Base-by-base conservation (phyloP, 2,888 invertebrate species). In the Piscicola geometra region DNA sequence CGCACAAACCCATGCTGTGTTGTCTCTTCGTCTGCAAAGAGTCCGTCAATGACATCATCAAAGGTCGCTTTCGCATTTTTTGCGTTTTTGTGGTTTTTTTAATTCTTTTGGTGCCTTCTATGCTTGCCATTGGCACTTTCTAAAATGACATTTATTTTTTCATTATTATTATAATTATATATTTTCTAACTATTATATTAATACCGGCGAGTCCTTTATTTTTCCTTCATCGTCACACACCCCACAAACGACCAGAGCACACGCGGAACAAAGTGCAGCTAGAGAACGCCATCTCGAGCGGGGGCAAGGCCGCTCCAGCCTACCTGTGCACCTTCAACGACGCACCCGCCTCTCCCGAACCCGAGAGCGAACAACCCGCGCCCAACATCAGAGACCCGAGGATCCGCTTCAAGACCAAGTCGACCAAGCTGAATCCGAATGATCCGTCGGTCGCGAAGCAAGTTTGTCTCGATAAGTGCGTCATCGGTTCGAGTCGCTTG, bases 281-380 rank as follows among this genome's bases (percentile, higher is more conserved):
- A n/a, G 60, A 56, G 60, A 21, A 21, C n/a, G 41, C 15, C 5
- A 15, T 15, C 5, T 41, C 41, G 15, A 21, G 12, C 50, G 25
- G 21, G 3, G n/a, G n/a, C n/a, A 3, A 56, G 60, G 12, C 21
- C 5, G 60, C 5, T 18, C 25, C 60, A 25, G 9, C 60, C 21
- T 56, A 18, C n/a, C n/a, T 56, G 60, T 56, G 60, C 64, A 73
- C 15, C 41, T 73, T 73, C 52, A 35, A 25, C 0, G 73, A 73
- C 2, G 60, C 73, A 56, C 73, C 73, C 9, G 73, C 73, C 15
- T 73, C 73, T 12, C 73, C 73, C 33, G 70, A 70, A 35, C 70
- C 70, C n/a, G 73, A 73, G 35, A 2, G n/a, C 1, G 60, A 56
- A 35, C 33, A 9, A 35, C 28, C 28, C 32, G 28, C 73, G 2